Evolutionary conservation across 2,113 vertebrate species (phyloP).

Genomic region (Phaethornis superciliosus): DNA sequence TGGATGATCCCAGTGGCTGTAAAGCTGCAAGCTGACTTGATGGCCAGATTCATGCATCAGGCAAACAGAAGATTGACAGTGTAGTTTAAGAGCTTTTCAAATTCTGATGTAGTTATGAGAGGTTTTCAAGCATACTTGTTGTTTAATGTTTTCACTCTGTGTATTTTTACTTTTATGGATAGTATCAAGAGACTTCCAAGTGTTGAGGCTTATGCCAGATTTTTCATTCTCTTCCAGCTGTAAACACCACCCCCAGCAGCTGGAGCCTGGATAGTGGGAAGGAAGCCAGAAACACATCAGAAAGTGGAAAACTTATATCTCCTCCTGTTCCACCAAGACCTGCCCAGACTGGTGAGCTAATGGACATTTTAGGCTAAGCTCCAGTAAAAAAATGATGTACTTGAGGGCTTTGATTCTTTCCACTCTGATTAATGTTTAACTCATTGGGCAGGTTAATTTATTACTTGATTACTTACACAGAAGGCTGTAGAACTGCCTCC

Average conservation of each 20-base stretch:
- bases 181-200: background rate
- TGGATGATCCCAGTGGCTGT: background rate
- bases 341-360: slow-evolving; percentile 88
- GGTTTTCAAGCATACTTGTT: background rate
- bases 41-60: background rate
- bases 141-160: background rate
- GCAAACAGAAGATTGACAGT: background rate
- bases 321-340: slow-evolving; percentile 96
- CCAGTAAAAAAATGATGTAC: background rate
- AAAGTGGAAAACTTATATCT: slow-evolving; percentile 87
- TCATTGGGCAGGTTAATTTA: background rate
- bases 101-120: background rate
- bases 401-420: slow-evolving; percentile 14
- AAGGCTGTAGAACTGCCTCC: background rate
- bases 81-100: background rate
- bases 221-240: slow-evolving; percentile 81
- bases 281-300: slow-evolving; percentile 86
- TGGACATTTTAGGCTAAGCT: background rate
- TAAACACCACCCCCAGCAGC: slow-evolving; percentile 91
- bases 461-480: background rate
- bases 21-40: background rate
- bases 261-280: slow-evolving; percentile 98
- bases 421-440: slow-evolving; percentile 1
- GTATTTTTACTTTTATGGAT: background rate
- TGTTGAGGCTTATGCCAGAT: slow-evolving; percentile 20